phyloP scores from a whole-genome alignment of 2,113 vertebrate genomes.

The Vimba vimba region DNA sequence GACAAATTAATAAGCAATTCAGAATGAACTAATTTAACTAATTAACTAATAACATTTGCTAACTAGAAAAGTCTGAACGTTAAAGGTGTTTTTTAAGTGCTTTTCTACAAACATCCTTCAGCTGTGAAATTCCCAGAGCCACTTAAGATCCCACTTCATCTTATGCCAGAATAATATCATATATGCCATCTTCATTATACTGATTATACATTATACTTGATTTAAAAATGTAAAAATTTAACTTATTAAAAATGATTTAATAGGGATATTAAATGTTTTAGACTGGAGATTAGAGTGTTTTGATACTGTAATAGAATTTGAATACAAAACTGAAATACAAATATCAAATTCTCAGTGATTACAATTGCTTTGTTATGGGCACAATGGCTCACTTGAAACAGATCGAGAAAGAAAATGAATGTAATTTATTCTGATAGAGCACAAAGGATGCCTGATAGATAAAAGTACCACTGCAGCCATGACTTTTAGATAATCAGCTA shows the following conservation, averaged over 20 bases:
- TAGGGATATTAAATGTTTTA: neutral
- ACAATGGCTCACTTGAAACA: neutral
- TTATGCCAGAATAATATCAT: neutral
- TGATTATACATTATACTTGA: too few species aligned
- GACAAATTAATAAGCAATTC: neutral
- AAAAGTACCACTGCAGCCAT: neutral
- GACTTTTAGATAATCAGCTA: slow-evolving; percentile 10
- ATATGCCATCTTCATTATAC: too few species aligned
- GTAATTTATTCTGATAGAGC: neutral
- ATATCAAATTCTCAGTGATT: neutral
- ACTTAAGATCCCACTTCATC: neutral
- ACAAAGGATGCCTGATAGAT: slow-evolving; percentile 3
- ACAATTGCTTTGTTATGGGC: neutral
- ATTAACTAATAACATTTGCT: too few species aligned
- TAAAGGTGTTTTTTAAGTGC: neutral
- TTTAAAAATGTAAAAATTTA: too few species aligned
- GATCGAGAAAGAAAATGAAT: neutral
- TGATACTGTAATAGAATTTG: neutral
- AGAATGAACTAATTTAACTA: neutral
- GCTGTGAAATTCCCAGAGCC: neutral
- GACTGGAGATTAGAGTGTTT: neutral
- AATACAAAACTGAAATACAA: neutral
- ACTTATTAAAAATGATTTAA: neutral
- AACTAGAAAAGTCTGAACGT: neutral
- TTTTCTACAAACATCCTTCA: neutral